These are phyloP conservation scores for Aporrectodea caliginosa DNA, from an alignment of 1,140 invertebrate genomes.

Conservation along the genomic window DNA sequence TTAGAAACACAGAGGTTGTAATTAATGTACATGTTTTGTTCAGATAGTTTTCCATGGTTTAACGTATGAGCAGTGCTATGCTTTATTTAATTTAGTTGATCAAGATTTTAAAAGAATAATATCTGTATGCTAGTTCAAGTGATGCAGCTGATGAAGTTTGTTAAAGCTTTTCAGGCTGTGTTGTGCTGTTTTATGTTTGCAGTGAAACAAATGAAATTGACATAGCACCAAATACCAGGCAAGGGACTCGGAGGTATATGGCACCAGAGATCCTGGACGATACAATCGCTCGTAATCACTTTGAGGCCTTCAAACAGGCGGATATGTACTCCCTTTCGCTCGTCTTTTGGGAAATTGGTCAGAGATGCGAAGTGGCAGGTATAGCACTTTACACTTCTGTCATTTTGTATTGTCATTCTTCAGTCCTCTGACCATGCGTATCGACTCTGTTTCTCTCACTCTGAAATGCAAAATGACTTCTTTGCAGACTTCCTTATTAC, in stretches of 20 bases:
- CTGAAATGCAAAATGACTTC: background rate
- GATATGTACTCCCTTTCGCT: slow-evolving; percentile 94
- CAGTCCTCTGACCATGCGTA: background rate
- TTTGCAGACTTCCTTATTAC: no score
- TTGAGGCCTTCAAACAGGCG: slow-evolving; percentile 86
- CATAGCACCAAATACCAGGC: slow-evolving; percentile 51
- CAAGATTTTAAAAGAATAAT: background rate
- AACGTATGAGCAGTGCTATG: background rate
- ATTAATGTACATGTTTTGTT: background rate
- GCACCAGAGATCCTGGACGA: slow-evolving; percentile 74
- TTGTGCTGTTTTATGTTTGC: slow-evolving; percentile 19
- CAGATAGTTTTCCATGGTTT: background rate
- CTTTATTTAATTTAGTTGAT: background rate
- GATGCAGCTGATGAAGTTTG: no score
- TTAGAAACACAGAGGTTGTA: background rate
- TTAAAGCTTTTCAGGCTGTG: background rate
- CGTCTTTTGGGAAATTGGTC: slow-evolving; percentile 83
- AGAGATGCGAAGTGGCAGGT: slow-evolving; percentile 9
- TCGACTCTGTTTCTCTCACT: background rate
- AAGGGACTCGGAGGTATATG: slow-evolving; percentile 85
- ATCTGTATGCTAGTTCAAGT: no score
- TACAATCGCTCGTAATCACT: slow-evolving; percentile 90
- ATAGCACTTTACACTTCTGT: background rate
- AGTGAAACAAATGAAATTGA: slow-evolving; percentile 48
- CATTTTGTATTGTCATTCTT: background rate